Evolutionary conservation across 2,113 vertebrate species (phyloP).

Genomic region (Neogale vison): DNA sequence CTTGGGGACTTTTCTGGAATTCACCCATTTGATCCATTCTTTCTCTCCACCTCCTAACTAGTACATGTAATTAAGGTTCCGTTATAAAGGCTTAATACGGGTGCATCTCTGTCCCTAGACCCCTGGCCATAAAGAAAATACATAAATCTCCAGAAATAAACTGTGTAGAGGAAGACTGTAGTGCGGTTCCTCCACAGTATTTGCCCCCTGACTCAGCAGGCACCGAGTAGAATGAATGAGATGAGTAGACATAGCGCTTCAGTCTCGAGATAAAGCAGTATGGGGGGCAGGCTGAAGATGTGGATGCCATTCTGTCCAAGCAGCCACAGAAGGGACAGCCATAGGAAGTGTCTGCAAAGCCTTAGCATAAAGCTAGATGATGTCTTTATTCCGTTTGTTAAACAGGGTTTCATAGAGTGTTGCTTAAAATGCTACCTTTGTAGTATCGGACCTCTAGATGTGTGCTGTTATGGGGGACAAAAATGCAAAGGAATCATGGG

Average conservation of each 20-base stretch:
- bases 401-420: background rate
- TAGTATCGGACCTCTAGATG: background rate
- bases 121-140: background rate
- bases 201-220: background rate
- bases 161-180: background rate
- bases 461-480: background rate
- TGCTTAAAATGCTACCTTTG: background rate
- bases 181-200: background rate
- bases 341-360: rapidly evolving
- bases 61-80: background rate
- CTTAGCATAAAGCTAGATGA: background rate
- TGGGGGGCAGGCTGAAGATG: background rate
- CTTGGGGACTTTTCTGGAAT: background rate
- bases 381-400: background rate
- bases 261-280: background rate
- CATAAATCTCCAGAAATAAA: background rate
- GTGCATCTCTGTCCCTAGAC: background rate
- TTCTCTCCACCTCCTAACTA: background rate
- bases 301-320: background rate
- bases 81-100: background rate
- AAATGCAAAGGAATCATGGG: background rate
- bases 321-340: background rate
- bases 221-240: background rate
- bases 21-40: background rate
- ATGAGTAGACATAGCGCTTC: background rate